Evolutionary conservation across 2,888 invertebrate species (phyloP).

Genomic region (Parnassius mnemosyne): DNA sequence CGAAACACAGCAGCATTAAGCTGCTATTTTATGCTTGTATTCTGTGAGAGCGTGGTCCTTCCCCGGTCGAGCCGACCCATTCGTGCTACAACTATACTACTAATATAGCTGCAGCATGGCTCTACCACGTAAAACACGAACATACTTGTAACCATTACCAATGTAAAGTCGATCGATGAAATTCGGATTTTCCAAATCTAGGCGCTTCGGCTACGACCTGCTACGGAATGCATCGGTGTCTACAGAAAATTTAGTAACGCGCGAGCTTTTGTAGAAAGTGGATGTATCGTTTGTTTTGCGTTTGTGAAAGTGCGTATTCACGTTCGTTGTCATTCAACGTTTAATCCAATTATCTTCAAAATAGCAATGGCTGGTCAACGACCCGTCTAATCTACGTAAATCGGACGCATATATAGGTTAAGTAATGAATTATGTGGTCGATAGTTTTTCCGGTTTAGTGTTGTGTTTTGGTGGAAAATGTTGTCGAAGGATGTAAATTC

Average conservation of each 20-base stretch:
- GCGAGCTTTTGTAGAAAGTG: constrained; percentile 41
- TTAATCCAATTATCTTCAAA: constrained; percentile 61
- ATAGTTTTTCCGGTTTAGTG: constrained; percentile 42
- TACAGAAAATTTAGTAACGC: constrained; percentile 52
- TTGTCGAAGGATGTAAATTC: constrained; percentile 60
- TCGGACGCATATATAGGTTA: constrained; percentile 42
- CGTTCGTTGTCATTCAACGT: constrained; percentile 57
- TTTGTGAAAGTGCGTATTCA: constrained; percentile 50
- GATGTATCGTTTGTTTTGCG: constrained; percentile 38
- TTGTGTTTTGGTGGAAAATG: constrained; percentile 56
- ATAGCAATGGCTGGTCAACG: constrained; percentile 51
- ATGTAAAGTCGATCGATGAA: constrained; percentile 18
- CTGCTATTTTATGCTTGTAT: no score
- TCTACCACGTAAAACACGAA: no score
- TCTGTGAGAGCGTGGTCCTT: no score
- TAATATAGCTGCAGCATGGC: no score
- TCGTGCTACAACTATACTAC: no score
- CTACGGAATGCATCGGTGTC: constrained; percentile 24
- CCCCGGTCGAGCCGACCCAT: no score
- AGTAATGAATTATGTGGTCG: constrained; percentile 47
- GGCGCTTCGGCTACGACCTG: constrained; percentile 24
- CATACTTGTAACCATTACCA: neutral
- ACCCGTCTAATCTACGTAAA: constrained; percentile 47
- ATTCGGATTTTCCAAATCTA: constrained; percentile 25
- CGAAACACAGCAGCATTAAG: no score